phyloP scores from a whole-genome alignment of 2,888 invertebrate genomes.

The Agelastica alni region DNA sequence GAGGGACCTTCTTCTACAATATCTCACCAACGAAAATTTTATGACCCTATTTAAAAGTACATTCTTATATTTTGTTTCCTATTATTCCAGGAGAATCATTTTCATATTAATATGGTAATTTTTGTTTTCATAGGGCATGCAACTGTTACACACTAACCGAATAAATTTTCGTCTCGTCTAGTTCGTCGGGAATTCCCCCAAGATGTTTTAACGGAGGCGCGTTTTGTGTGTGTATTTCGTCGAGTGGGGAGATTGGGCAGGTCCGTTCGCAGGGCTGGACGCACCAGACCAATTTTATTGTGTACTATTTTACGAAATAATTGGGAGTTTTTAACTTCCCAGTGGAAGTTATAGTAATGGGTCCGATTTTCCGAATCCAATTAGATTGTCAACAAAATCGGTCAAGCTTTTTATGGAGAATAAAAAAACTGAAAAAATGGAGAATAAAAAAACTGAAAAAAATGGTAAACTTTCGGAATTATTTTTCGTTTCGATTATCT shows the following conservation, averaged over 20 bases:
- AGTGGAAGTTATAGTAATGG: too few relatives aligned
- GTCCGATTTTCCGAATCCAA: too few relatives aligned
- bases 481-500: too few relatives aligned
- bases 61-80: slow-evolving; percentile 35
- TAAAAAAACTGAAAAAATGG: too few relatives aligned
- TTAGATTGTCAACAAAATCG: too few relatives aligned
- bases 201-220: slow-evolving; percentile 4
- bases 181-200: slow-evolving; percentile 8
- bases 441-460: too few relatives aligned
- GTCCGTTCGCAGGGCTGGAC: neutral
- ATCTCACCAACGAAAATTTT: slow-evolving; percentile 25
- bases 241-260: neutral
- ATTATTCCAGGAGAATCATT: slow-evolving; percentile 38
- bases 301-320: too few relatives aligned
- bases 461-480: too few relatives aligned
- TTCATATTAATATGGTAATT: slow-evolving; percentile 46
- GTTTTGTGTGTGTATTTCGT: neutral
- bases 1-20: slow-evolving; percentile 18
- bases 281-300: neutral
- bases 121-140: slow-evolving; percentile 29
- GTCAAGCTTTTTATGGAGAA: too few relatives aligned
- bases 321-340: too few relatives aligned
- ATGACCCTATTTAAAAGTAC: slow-evolving; percentile 19
- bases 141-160: slow-evolving; percentile 22
- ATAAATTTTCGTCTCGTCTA: slow-evolving; percentile 16